Evolutionary conservation across 2,113 vertebrate species (phyloP).

Genomic region (Bombycilla garrulus): DNA sequence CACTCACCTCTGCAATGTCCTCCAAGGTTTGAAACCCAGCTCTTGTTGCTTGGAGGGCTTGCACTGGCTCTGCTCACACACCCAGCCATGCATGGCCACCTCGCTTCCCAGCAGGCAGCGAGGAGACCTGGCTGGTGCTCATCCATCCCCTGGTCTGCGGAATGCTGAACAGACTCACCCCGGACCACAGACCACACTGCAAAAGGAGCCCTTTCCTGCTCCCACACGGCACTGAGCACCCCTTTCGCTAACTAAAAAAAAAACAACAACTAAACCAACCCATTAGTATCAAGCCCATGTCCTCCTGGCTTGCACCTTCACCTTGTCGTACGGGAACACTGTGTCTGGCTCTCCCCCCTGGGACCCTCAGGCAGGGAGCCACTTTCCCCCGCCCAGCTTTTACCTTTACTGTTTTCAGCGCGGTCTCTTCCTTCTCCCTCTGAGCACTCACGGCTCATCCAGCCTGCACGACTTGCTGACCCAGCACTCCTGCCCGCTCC

Average conservation of each 20-base stretch:
- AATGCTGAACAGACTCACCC: fast-evolving
- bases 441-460: neutral
- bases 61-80: neutral
- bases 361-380: neutral
- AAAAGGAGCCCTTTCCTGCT: neutral
- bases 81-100: neutral
- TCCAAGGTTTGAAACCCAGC: neutral
- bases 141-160: neutral
- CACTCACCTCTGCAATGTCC: neutral
- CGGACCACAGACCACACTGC: neutral
- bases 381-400: neutral
- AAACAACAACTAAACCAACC: neutral
- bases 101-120: fast-evolving
- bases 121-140: neutral
- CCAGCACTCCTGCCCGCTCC: constrained; percentile 32
- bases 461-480: constrained; percentile 46
- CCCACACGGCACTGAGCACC: neutral
- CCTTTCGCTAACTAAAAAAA: neutral
- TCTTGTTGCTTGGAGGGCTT: neutral
- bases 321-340: neutral
- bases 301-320: neutral
- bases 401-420: neutral
- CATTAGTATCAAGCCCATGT: neutral
- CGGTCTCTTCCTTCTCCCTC: neutral
- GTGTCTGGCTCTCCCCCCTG: fast-evolving